Conservation (phyloP, 2,888 invertebrate species). For the Acholoe squamosa region DNA sequence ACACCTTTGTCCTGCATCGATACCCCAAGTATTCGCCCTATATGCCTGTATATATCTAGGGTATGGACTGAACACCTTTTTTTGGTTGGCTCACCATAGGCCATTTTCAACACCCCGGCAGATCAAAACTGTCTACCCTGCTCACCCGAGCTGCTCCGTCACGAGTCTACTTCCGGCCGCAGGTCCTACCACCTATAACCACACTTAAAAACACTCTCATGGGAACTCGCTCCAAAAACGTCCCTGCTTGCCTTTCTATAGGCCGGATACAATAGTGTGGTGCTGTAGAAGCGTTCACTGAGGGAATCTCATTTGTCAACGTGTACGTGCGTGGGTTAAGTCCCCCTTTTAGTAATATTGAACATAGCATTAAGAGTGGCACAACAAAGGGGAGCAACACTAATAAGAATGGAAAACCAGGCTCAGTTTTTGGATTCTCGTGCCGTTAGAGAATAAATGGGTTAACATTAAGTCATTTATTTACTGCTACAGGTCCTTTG, state of each 20-base stretch:
- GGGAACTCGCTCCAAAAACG: not conserved
- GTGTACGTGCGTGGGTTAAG: not conserved
- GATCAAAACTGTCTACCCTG: too few relatives aligned
- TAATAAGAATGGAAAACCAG: not conserved
- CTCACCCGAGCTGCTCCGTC: not conserved
- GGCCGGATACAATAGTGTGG: slow-evolving; percentile 28
- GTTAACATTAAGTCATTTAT: too few relatives aligned
- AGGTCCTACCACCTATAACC: not conserved
- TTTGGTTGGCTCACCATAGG: too few relatives aligned
- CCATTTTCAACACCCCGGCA: too few relatives aligned
- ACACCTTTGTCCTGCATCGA: too few relatives aligned
- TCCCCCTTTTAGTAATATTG: not conserved
- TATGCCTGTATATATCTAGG: too few relatives aligned
- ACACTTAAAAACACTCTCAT: not conserved
- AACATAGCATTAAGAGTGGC: not conserved
- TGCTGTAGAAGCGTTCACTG: not conserved
- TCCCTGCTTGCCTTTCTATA: slow-evolving; percentile 6
- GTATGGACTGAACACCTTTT: too few relatives aligned
- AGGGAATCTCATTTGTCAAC: not conserved
- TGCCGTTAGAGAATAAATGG: not conserved
- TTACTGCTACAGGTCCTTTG: too few relatives aligned
- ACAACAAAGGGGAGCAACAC: not conserved
- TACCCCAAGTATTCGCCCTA: too few relatives aligned
- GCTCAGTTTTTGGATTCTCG: not conserved
- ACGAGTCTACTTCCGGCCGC: not conserved